Conservation (phyloP, 2,113 vertebrate genomes). For the Aramus guarauna region DNA sequence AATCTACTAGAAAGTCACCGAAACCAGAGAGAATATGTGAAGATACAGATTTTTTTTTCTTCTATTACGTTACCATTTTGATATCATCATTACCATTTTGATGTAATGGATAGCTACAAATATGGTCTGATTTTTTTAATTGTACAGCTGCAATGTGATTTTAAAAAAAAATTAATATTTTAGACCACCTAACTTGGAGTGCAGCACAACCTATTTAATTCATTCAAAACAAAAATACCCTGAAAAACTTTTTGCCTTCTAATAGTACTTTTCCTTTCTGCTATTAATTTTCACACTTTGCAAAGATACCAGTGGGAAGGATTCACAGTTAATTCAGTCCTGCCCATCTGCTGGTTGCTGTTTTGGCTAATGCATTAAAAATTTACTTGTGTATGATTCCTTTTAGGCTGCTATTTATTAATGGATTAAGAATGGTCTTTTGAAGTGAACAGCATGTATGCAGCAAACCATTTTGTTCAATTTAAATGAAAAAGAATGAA, state of each 20-base stretch:
- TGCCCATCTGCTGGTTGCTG: not conserved
- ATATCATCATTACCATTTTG: not conserved
- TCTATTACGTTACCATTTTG: not conserved
- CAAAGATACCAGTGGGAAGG: not conserved
- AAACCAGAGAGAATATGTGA: not conserved
- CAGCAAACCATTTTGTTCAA: conserved; percentile 10
- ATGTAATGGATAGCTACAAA: not conserved
- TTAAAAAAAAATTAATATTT: not conserved
- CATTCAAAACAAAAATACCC: not conserved
- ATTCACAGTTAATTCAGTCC: not conserved
- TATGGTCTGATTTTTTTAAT: not conserved
- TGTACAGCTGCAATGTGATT: not conserved
- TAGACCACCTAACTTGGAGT: not conserved
- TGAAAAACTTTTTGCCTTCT: not conserved
- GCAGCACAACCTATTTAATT: not conserved
- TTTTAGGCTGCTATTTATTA: conserved; percentile 30
- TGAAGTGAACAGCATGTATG: conserved; percentile 22
- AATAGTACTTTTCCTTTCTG: not conserved
- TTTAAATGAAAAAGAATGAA: conserved; percentile 19
- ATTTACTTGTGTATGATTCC: not conserved
- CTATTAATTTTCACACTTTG: not conserved
- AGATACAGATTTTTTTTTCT: accelerated
- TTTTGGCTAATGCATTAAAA: conserved; percentile 14
- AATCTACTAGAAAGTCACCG: not conserved
- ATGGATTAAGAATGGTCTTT: conserved; percentile 27